Evolutionary conservation across 2,113 vertebrate species (phyloP).

Genomic region (Zosterops lateralis): DNA sequence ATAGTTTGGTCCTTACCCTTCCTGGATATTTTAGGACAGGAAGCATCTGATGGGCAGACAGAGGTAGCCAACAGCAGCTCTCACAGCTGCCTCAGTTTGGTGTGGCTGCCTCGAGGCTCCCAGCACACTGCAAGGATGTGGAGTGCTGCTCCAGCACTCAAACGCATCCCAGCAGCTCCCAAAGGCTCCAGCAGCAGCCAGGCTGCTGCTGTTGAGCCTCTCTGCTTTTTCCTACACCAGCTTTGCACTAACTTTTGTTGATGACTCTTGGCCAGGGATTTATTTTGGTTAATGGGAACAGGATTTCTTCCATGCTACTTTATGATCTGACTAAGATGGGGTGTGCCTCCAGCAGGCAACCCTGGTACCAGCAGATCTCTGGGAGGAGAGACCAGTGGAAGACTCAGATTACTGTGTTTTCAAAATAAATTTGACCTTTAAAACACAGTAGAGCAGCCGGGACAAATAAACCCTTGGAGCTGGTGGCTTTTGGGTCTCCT

Average conservation of each 20-base stretch:
- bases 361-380: background rate
- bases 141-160: background rate
- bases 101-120: rapidly evolving
- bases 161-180: background rate
- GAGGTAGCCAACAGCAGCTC: background rate
- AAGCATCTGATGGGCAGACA: background rate
- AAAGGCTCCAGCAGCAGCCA: background rate
- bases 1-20: background rate
- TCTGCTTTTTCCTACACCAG: background rate
- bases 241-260: background rate
- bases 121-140: background rate
- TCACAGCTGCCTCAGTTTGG: background rate
- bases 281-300: background rate
- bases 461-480: conserved; percentile 2
- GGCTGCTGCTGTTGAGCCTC: background rate
- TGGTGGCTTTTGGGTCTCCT: background rate
- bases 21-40: background rate
- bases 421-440: conserved; percentile 42
- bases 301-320: background rate
- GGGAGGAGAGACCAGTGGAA: background rate
- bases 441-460: background rate
- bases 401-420: conserved; percentile 5
- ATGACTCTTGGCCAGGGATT: background rate
- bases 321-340: background rate
- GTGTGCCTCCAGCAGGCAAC: background rate